Base-by-base conservation (phyloP, 1,140 invertebrate genomes). In the Panagrolaimus sp. region DNA sequence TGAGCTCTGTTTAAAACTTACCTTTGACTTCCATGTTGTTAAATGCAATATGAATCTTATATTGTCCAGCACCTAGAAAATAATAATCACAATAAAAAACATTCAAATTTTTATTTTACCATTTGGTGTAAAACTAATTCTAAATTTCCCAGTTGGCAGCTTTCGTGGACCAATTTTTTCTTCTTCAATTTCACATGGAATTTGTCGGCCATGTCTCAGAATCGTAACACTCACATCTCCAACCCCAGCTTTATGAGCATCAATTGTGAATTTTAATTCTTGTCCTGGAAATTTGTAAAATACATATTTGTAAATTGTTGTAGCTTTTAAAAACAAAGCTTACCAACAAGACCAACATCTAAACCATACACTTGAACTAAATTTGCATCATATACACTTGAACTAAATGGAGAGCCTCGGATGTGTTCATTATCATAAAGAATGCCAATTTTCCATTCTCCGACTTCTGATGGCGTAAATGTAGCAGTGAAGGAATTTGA, bases 21-120 rank as follows among this genome's bases (percentile, higher is more conserved):
- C 93, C 93, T 86, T 91, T 91, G n/a, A 97, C 91, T 79, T 96
- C 92, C 73, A 90, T 90, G 5, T 92, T 92, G 83, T 96, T 97
- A 83, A 96, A 97, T 78, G 92, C 93, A 14, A 96, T 89, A 80
- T 94, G 93, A 43, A 96, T 88, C 63, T 90, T 88, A 84, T 98
- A 95, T 44, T 93, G 92, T 51, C 94, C 95, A 53, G 90, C 88
- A 51, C 91, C 31, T 38, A 7, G 7, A 38, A 38, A 4, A 4
- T 38, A 38, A 38, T n/a, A n/a, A n/a, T n/a, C n/a, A n/a, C n/a
- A n/a, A 38, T 38, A 38, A 38, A 38, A 38, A 38, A 38, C 7
- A 38, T 38, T 38, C 7, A 38, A 38, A 4, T 38, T 4, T 4
- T 2, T 2, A 38, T 4, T 38, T 38, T 38, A 38, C 31, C 89